phyloP scores from a whole-genome alignment of 23 tunicate genomes.

The Ascidia mentula region DNA sequence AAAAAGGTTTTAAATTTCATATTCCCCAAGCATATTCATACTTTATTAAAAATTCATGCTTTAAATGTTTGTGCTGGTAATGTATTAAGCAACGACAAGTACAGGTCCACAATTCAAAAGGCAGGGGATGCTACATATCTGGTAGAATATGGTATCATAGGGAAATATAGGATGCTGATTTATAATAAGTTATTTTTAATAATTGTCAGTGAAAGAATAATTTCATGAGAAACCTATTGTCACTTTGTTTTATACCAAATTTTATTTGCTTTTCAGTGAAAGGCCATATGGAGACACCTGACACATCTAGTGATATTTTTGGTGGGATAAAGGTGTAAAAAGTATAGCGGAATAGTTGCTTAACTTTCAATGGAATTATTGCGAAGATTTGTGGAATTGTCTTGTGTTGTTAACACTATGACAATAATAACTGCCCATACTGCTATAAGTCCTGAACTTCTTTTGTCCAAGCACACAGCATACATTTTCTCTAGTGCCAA shows the following conservation, averaged over 20 bases:
- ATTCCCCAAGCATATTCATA: no score
- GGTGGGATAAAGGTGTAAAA: slow-evolving; percentile 1
- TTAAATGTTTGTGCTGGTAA: no score
- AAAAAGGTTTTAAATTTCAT: no score
- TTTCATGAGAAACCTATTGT: no score
- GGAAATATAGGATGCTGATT: slow-evolving; percentile 9
- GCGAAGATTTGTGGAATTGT: background rate
- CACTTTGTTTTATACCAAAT: no score
- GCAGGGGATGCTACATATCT: slow-evolving; percentile 3
- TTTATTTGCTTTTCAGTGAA: slow-evolving; percentile 15
- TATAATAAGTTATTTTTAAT: background rate
- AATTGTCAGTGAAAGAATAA: background rate
- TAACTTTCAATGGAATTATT: background rate
- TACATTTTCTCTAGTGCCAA: no score
- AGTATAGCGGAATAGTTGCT: background rate
- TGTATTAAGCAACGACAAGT: no score
- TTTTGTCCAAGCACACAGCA: background rate
- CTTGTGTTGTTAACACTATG: background rate
- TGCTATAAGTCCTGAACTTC: background rate
- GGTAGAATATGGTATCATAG: background rate
- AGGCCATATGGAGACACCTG: slow-evolving; percentile 25
- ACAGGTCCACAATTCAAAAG: no score
- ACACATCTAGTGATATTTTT: background rate
- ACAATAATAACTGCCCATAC: background rate
- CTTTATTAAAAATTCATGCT: no score